Evolutionary conservation across 2,113 vertebrate genomes (phyloP).

Genomic region (Pholis gunnellus): DNA sequence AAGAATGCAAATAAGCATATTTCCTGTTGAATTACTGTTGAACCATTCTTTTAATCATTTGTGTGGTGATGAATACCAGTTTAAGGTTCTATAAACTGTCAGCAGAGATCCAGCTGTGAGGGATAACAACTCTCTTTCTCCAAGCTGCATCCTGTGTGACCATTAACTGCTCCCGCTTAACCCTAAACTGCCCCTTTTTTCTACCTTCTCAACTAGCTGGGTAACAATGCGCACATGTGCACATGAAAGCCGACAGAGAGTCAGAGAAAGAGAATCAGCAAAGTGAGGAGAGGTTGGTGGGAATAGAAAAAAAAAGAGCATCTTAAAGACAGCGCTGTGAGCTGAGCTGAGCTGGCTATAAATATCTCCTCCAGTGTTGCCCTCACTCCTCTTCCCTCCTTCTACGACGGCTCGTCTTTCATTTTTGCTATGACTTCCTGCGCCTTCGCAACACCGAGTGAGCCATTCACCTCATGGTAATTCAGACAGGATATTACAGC

Average conservation of each 20-base stretch:
- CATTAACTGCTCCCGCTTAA: slow-evolving; percentile 10
- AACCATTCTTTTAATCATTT: background rate
- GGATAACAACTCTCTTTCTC: background rate
- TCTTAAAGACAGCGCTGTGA: slow-evolving; percentile 54
- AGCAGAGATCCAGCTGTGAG: background rate
- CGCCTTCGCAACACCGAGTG: background rate
- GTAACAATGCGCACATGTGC: slow-evolving; percentile 23
- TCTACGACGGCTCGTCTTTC: slow-evolving; percentile 21
- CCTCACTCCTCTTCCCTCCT: slow-evolving; percentile 23
- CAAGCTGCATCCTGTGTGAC: background rate
- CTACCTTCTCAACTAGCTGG: slow-evolving; percentile 23
- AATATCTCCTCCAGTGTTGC: slow-evolving; percentile 66
- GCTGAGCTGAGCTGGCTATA: slow-evolving; percentile 68
- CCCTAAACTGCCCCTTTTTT: background rate
- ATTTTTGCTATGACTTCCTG: slow-evolving; percentile 14
- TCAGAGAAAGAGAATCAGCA: slow-evolving; percentile 9
- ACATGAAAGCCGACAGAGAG: slow-evolving; percentile 26
- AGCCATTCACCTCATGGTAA: slow-evolving; percentile 42
- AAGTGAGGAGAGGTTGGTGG: slow-evolving; percentile 29
- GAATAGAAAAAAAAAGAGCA: slow-evolving; percentile 40
- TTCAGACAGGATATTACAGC: slow-evolving; percentile 63
- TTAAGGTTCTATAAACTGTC: background rate
- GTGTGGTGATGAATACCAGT: background rate
- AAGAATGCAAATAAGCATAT: background rate
- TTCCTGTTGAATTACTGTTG: background rate